Evolutionary conservation across 64 coral and sea anemone genomes (phyloP).

Genomic region (Pocillopora verrucosa): DNA sequence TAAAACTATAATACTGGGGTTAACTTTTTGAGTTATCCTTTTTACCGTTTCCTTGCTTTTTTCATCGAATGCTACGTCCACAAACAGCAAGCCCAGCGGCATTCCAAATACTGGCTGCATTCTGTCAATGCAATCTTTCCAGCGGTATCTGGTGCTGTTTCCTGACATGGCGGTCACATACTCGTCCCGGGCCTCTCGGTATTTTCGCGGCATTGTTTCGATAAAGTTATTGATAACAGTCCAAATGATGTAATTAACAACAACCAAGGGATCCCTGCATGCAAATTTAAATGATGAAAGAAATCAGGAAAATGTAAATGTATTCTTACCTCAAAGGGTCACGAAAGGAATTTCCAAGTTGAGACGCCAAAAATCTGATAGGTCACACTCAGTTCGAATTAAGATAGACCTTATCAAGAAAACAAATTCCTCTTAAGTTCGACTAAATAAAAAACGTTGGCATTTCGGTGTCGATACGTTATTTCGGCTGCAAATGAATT

Average conservation of each 20-base stretch:
- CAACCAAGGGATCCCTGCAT: constrained; percentile 45
- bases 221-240: constrained; percentile 52
- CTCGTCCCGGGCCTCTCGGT: constrained; percentile 5
- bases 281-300: background rate
- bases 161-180: constrained; percentile 11
- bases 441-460: too few relatives aligned
- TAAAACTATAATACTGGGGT: too few relatives aligned
- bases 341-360: background rate
- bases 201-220: constrained; percentile 22
- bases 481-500: too few relatives aligned
- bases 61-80: constrained; percentile 68
- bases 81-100: constrained; percentile 74
- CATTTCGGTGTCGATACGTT: too few relatives aligned
- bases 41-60: constrained; percentile 59
- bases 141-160: constrained; percentile 12
- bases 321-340: background rate
- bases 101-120: constrained; percentile 55
- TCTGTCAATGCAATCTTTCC: constrained; percentile 38
- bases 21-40: background rate
- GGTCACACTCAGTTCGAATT: too few relatives aligned
- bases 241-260: constrained; percentile 90
- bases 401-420: too few relatives aligned
- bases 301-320: background rate
- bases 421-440: too few relatives aligned
- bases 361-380: too few relatives aligned